These are phyloP conservation scores for Aphrophora alni DNA, from an alignment of 2,888 invertebrate genomes.

Conservation along the genomic window DNA sequence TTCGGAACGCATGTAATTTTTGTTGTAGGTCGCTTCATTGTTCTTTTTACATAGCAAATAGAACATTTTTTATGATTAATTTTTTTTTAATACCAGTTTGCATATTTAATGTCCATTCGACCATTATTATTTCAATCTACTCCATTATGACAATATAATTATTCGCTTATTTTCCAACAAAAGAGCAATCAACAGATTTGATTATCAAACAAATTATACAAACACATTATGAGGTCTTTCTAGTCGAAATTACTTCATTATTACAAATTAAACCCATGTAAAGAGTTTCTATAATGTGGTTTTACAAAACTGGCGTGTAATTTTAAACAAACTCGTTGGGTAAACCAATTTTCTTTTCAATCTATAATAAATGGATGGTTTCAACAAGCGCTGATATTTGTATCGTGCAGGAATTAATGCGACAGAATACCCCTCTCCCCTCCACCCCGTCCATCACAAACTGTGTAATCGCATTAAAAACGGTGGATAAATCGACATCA, in stretches of 20 bases:
- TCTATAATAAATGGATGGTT: neutral
- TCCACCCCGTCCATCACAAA: neutral
- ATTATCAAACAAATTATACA: neutral
- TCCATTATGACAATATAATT: neutral
- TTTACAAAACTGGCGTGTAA: neutral
- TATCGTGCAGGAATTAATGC: neutral
- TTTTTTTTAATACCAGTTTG: too few species aligned
- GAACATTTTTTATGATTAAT: too few species aligned
- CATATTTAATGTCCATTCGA: too few species aligned
- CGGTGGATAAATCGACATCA: conserved; percentile 34
- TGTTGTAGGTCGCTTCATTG: too few species aligned
- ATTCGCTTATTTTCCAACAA: neutral
- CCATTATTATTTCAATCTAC: neutral
- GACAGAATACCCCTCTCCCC: neutral
- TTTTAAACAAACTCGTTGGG: neutral
- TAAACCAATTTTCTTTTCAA: conserved; percentile 9
- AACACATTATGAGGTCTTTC: neutral
- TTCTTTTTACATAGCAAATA: neutral
- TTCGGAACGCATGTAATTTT: too few species aligned
- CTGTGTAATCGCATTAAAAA: conserved; percentile 37
- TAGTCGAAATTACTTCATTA: neutral
- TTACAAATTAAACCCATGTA: neutral
- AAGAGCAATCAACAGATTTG: neutral
- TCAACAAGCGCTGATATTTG: neutral
- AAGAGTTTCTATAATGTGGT: neutral